phyloP scores from a whole-genome alignment of 2,888 invertebrate species.

The Agriopis marginaria region DNA sequence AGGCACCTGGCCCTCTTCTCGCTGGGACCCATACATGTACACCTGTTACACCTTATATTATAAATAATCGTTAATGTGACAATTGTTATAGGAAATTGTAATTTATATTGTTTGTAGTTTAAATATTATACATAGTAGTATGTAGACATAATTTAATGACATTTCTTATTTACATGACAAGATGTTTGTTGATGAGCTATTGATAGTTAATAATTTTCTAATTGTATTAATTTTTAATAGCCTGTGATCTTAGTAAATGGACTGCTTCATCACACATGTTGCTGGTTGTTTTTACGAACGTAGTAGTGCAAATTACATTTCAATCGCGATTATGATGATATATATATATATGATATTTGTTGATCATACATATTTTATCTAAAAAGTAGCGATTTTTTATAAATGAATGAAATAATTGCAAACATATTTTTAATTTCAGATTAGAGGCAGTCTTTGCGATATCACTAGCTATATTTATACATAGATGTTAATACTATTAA shows the following conservation, averaged over 20 bases:
- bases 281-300: constrained; percentile 41
- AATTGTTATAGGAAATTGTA: constrained; percentile 73
- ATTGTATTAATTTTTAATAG: constrained; percentile 49
- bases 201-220: constrained; percentile 46
- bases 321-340: constrained; percentile 7
- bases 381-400: constrained; percentile 17
- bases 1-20: constrained; percentile 9
- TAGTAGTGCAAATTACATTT: constrained; percentile 19
- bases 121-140: constrained; percentile 56
- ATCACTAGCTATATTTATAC: constrained; percentile 56
- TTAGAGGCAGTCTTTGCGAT: constrained; percentile 48
- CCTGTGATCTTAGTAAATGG: constrained; percentile 57
- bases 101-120: constrained; percentile 76
- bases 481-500: constrained; percentile 34
- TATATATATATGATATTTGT: constrained; percentile 31
- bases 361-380: constrained; percentile 31
- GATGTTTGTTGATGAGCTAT: constrained; percentile 54
- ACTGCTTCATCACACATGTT: constrained; percentile 56
- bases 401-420: constrained; percentile 24
- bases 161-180: constrained; percentile 67
- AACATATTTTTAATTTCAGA: constrained; percentile 36
- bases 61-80: constrained; percentile 62
- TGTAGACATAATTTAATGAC: constrained; percentile 64
- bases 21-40: neutral
- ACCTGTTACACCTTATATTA: constrained; percentile 48